Evolutionary conservation across 2,113 vertebrate species (phyloP).

Genomic region (Pica pica): DNA sequence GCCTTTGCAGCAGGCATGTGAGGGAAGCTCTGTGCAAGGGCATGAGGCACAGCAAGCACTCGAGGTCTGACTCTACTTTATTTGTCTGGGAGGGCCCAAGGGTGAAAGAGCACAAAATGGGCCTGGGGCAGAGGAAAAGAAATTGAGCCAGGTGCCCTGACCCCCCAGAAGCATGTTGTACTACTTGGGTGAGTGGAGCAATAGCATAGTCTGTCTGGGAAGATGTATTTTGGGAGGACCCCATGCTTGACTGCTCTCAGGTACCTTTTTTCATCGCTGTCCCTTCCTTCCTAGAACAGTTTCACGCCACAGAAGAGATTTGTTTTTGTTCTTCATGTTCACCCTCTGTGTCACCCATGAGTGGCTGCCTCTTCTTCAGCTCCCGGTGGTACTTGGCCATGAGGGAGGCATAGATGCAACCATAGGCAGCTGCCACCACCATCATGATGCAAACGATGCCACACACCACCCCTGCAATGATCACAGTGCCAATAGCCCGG

Average conservation of each 20-base stretch:
- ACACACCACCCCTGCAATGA: slow-evolving; percentile 94
- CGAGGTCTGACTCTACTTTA: slow-evolving; percentile 65
- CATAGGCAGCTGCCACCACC: slow-evolving; percentile 95
- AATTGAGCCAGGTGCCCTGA: slow-evolving; percentile 36
- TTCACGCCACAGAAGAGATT: slow-evolving; percentile 95
- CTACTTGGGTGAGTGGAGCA: slow-evolving; percentile 52
- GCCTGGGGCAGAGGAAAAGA: slow-evolving; percentile 24
- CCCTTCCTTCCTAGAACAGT: slow-evolving; percentile 17
- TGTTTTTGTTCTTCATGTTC: slow-evolving; percentile 94
- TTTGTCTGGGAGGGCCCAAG: slow-evolving; percentile 50
- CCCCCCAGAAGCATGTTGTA: slow-evolving; percentile 47
- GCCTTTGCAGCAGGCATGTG: neutral
- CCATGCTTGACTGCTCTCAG: slow-evolving; percentile 57
- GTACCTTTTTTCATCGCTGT: slow-evolving; percentile 44
- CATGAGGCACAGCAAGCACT: slow-evolving; percentile 61
- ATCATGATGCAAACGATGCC: slow-evolving; percentile 99
- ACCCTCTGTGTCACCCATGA: slow-evolving; percentile 92
- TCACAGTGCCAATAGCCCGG: slow-evolving; percentile 93
- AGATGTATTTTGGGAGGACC: slow-evolving; percentile 31
- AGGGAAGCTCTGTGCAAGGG: slow-evolving; percentile 44
- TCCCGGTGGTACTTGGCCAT: slow-evolving; percentile 99
- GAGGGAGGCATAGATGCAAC: slow-evolving; percentile 96
- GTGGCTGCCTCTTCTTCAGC: slow-evolving; percentile 94
- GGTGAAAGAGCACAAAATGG: slow-evolving; percentile 28
- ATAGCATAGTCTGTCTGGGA: slow-evolving; percentile 58